Conservation (phyloP, 2,888 invertebrate species). For the Baccha elongata region DNA sequence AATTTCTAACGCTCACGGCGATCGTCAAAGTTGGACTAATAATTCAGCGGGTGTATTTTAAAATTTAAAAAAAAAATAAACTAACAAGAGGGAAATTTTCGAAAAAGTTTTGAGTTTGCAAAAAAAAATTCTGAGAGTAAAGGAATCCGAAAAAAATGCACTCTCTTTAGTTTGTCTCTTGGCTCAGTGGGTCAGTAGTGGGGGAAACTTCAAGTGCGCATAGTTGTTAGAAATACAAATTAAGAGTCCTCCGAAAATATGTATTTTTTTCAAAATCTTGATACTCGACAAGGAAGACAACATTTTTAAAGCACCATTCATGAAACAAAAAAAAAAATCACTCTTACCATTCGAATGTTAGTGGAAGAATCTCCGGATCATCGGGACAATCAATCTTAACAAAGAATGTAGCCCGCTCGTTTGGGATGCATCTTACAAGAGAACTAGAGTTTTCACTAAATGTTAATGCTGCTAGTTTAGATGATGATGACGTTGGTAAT, state of each 20-base stretch:
- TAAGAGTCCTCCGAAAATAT: constrained; percentile 22
- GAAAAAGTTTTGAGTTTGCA: neutral
- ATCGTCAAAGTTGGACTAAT: constrained; percentile 80
- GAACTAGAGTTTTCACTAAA: constrained; percentile 82
- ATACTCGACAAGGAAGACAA: neutral
- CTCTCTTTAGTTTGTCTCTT: constrained; percentile 19
- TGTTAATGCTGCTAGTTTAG: constrained; percentile 76
- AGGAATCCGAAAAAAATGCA: constrained; percentile 13
- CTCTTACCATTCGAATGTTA: constrained; percentile 82
- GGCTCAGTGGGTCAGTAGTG: constrained; percentile 63
- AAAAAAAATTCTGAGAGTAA: constrained; percentile 46
- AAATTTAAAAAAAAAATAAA: constrained; percentile 31
- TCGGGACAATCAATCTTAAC: constrained; percentile 81
- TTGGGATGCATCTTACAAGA: constrained; percentile 80
- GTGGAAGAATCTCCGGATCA: constrained; percentile 79
- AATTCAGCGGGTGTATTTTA: constrained; percentile 52
- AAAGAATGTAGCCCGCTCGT: constrained; percentile 81
- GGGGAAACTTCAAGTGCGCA: constrained; percentile 41
- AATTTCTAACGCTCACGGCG: constrained; percentile 75
- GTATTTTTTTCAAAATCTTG: constrained; percentile 55
- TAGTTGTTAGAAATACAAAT: neutral
- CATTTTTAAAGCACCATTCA: neutral
- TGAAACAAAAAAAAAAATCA: constrained; percentile 27
- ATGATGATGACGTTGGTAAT: constrained; percentile 41
- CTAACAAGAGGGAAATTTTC: constrained; percentile 41